These are phyloP conservation scores for Tokudaia muenninki DNA, from an alignment of 2,797 vertebrate genomes.

Conservation along the genomic window DNA sequence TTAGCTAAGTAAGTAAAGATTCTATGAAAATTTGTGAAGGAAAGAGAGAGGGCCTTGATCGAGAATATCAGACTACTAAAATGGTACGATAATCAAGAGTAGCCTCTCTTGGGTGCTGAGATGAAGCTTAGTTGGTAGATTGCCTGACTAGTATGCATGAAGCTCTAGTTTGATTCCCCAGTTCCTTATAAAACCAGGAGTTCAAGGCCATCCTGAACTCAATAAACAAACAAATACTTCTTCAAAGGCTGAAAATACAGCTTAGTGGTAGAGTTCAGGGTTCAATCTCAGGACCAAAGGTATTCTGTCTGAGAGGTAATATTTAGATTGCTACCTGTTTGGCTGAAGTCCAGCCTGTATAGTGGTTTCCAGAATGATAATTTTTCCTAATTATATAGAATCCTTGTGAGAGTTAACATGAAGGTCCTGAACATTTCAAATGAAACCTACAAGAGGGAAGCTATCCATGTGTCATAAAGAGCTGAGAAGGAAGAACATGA, in stretches of 20 bases:
- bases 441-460: conserved; percentile 41
- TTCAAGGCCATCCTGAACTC: background rate
- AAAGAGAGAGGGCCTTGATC: conserved; percentile 2
- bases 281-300: background rate
- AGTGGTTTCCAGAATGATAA: background rate
- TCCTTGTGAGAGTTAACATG: background rate
- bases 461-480: background rate
- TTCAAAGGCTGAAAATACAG: background rate
- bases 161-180: background rate
- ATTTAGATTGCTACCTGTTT: background rate
- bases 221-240: background rate
- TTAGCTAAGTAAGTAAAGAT: conserved; percentile 22
- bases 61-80: background rate
- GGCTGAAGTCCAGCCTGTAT: background rate
- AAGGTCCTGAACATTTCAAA: background rate
- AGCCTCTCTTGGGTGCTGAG: background rate
- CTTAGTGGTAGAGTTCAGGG: background rate
- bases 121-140: background rate
- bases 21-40: conserved; percentile 21
- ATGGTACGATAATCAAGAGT: background rate
- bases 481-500: background rate
- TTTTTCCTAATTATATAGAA: background rate
- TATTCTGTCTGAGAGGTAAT: background rate
- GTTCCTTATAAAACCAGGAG: background rate
- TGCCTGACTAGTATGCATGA: background rate